phyloP scores from a whole-genome alignment of 37 sponge, comb jelly and placozoan genomes.

The Chondrosia reniformis region DNA sequence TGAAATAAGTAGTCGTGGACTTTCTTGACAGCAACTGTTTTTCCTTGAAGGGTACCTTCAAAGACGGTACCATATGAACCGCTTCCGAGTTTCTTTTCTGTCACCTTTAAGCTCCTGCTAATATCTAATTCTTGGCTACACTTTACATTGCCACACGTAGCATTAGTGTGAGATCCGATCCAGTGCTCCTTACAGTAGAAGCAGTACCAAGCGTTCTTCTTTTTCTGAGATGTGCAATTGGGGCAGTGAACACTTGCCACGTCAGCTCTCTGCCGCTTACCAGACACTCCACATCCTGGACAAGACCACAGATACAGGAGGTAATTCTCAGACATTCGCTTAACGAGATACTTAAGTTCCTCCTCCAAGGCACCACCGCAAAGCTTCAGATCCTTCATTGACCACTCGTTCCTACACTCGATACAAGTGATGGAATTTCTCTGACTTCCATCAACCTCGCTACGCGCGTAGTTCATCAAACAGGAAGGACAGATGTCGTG shows the following conservation, averaged over 20 bases:
- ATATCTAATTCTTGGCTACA: neutral
- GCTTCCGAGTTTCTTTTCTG: neutral
- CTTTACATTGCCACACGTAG: neutral
- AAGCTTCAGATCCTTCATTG: too few relatives aligned
- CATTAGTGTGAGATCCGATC: neutral
- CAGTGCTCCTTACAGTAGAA: neutral
- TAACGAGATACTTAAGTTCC: neutral
- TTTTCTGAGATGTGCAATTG: neutral
- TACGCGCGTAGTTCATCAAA: conserved; percentile 20
- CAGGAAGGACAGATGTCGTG: neutral
- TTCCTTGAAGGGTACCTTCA: neutral
- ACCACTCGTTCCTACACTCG: conserved; percentile 28
- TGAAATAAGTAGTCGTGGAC: too few relatives aligned
- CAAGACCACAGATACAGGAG: neutral
- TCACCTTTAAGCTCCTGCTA: neutral
- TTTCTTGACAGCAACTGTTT: neutral
- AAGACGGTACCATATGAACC: neutral
- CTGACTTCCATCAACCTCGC: conserved; percentile 7
- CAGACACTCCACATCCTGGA: neutral
- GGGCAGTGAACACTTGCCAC: neutral
- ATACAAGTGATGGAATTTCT: conserved; percentile 15
- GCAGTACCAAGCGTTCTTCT: neutral
- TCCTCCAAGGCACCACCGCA: neutral
- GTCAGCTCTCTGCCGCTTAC: neutral
- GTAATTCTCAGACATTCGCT: neutral